Base-by-base conservation (phyloP, 2,113 vertebrate species). In the Zosterops pallidus region DNA sequence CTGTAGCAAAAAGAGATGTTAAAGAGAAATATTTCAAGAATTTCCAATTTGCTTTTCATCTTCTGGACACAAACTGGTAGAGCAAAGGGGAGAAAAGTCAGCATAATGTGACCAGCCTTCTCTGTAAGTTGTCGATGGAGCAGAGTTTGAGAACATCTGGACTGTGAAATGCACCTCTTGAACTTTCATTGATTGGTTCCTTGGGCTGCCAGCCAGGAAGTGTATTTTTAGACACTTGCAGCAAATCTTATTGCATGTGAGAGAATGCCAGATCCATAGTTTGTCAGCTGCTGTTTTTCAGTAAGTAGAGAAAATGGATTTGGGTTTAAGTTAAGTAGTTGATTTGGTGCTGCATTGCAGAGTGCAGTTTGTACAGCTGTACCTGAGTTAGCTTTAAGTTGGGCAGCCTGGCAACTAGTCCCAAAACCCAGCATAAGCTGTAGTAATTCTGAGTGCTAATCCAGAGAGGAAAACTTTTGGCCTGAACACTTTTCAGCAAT, bases 141-240 rank as follows among this genome's bases (percentile, higher is more conserved):
- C 52, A 29, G 47, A 83, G 87, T 95, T 88, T 83, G 83, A 86
- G 90, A 96, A 96, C 92, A 96, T 96, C 93, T 96, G 92, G 94
- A 63, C 79, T 83, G 88, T 86, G 68, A 94, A 95, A 94, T 5
- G n/a, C 56, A 94, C 79, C 79, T 96, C 92, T 88, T 96, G 93
- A 96, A 93, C 96, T 96, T 89, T 52, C 52, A 96, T 96, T 94
- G 95, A 95, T 96, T 7, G 3, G 64, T 88, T 96, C 71, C 75
- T 90, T 81, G 64, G 87, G 93, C 90, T 95, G 75, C 46, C 56
- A 95, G 95, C 93, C 90, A 90, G 67, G 44, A 47, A 71, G 20
- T 47, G 14, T 94, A 96, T 96, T 95, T 96, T 97, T 96, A 83
- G 90, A 81, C 86, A 64, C 79, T 89, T 96, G 88, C 92, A 90